Percentiles rank a stretch among this genome's conserved stretches.
Evolutionary conservation across 2,797 vertebrate species (phyloP).

Genomic region (Staurois parvus): DNA sequence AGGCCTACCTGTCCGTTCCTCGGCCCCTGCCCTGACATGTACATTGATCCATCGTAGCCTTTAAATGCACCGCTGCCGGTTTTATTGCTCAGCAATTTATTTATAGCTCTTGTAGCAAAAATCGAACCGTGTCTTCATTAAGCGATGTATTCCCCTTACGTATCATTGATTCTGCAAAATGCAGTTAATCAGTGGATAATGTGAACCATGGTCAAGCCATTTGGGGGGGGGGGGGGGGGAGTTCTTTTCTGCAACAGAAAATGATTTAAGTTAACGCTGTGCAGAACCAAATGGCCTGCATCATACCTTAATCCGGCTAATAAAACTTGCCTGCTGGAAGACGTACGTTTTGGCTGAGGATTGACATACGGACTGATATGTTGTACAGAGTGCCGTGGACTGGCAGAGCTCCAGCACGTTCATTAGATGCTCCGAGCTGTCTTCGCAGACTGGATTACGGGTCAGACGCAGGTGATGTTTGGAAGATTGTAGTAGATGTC

Average conservation of each 20-base stretch:
- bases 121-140: no score
- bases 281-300: constrained; percentile 19
- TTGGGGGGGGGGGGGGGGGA: neutral
- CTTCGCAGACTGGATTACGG: neutral
- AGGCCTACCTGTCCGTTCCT: no score
- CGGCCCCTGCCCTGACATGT: no score
- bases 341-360: neutral
- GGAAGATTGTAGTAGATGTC: neutral
- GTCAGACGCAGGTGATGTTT: constrained; percentile 13
- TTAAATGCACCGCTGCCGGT: no score
- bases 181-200: neutral
- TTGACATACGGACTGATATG: constrained; percentile 10
- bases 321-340: constrained; percentile 14
- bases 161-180: neutral
- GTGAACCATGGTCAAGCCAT: neutral
- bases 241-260: neutral
- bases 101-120: no score
- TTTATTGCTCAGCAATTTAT: no score
- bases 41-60: no score
- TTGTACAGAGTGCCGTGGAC: neutral
- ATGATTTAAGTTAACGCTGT: neutral
- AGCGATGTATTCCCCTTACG: neutral
- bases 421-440: neutral
- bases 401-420: neutral
- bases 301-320: constrained; percentile 30